Conservation (phyloP, 2,888 invertebrate species). For the Linyphia triangularis region DNA sequence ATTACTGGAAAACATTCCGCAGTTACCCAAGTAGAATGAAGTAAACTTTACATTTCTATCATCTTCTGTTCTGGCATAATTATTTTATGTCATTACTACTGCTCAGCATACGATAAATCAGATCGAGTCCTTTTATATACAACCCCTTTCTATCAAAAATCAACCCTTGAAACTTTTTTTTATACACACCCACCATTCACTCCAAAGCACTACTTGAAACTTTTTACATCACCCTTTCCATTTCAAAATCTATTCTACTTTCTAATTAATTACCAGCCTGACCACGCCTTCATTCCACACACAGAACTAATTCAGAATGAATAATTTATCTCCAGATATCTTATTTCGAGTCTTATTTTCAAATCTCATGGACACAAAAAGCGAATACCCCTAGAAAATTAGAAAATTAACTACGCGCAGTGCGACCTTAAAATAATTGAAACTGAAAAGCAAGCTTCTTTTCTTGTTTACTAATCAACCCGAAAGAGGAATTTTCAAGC, state of each 20-base stretch:
- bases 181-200: no score
- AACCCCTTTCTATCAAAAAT: no score
- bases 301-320: slow-evolving; percentile 29
- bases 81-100: no score
- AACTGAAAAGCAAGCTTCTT: slow-evolving; percentile 68
- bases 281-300: neutral
- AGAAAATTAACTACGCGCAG: slow-evolving; percentile 69
- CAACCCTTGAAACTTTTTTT: neutral
- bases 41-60: no score
- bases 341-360: neutral
- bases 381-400: slow-evolving; percentile 48
- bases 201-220: no score
- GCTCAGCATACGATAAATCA: no score
- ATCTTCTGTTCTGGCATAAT: no score
- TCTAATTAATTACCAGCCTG: slow-evolving; percentile 62
- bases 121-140: no score
- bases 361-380: slow-evolving; percentile 17
- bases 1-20: no score
- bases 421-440: slow-evolving; percentile 65
- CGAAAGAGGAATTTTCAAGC: neutral
- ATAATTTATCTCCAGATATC: neutral
- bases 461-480: slow-evolving; percentile 63
- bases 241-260: slow-evolving; percentile 53
- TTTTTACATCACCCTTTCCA: no score
- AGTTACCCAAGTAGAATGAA: no score